Base-by-base conservation (phyloP, 2,888 invertebrate genomes). In the Scaptomyza tumidula region DNA sequence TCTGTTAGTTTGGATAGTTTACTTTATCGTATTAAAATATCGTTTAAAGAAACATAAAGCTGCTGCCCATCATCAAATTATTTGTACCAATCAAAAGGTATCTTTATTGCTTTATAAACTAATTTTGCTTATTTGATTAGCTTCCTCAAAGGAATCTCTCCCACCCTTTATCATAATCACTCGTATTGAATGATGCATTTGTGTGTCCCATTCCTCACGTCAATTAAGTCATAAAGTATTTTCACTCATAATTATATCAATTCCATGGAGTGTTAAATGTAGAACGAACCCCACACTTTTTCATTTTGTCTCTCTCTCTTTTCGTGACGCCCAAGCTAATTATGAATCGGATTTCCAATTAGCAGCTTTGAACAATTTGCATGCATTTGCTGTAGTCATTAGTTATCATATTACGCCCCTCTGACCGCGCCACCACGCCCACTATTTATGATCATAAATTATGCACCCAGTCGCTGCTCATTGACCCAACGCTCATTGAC, bases 391-490 rank as follows among this genome's bases (percentile, higher is more conserved):
- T 64, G 65, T 29, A 56, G 68, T 81, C 76, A 74, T 81, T 79
- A 71, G 79, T 59, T 62, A 73, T 73, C 62, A 59, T 56, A 67
- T 71, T 55, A 75, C 56, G 71, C 48, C 55, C 55, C 48, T 45
- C 19, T 16, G 61, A 24, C 50, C 35, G 9, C 39, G 16, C 44
- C 68, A 75, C 44, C 68, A 75, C 76, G 63, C 63, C 69, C 71
- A 65, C 67, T 56, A 72, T 78, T 80, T 78, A 78, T 71, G 75
- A 60, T 67, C 69, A 75, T 82, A 78, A 82, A 82, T 82, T 85
- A 82, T 78, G 80, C 80, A 80, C 75, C 49, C 74, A 48, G 56
- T 37, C 49, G 70, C 54, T 70, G 70, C 70, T 67, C 67, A 55
- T 69, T 80, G 84, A 76, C 66, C 79, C 78, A 52, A n/a, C 49